Base-by-base conservation (phyloP, 2,797 vertebrate species). In the Zonotrichia albicollis region DNA sequence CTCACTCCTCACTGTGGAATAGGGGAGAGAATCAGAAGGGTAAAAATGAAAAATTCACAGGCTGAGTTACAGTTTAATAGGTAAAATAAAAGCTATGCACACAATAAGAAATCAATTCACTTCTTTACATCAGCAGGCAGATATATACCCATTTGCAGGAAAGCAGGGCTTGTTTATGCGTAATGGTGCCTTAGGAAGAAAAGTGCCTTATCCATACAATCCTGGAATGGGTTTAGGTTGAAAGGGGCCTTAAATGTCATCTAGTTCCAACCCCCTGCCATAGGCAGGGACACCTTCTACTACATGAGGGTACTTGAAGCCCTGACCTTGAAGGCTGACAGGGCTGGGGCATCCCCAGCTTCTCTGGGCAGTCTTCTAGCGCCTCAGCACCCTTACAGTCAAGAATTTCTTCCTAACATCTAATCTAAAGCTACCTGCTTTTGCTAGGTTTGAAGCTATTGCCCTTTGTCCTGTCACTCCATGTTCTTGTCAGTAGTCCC, bases 81-180 rank as follows among this genome's bases (percentile, higher is more conserved):
- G 29, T 83, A 68, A 68, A 79, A 34, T 43, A 71, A 70, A 78
- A 77, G 25, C 32, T 21, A 21, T 8, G 4, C 1, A 0, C 1
- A 1, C 6, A n/a, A 26, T 40, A 74, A 84, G 71, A 71, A 77
- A 36, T 74, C 57, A 45, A 1, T 68, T 83, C 19, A 27, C n/a
- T 60, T 54, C 14, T 42, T 90, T 27, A 30, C 19, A 30, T 64
- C 11, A 48, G 29, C 58, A 38, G 58, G 21, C 11, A 27, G 27
- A 14, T 79, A 34, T 51, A 38, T 26, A 82, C 19, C 64, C 36
- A 40, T 80, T 42, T 68, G 32, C 34, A 80, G 84, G 51, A 79
- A 46, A 68, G 10, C 27, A 21, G n/a, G 26, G 13, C 14, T 76
- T 46, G n/a, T 55, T 76, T 1, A 0, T 23, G 30, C 6, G 0